Evolutionary conservation across 2,113 vertebrate species (phyloP).

Genomic region (Sclerurus mexicanus): DNA sequence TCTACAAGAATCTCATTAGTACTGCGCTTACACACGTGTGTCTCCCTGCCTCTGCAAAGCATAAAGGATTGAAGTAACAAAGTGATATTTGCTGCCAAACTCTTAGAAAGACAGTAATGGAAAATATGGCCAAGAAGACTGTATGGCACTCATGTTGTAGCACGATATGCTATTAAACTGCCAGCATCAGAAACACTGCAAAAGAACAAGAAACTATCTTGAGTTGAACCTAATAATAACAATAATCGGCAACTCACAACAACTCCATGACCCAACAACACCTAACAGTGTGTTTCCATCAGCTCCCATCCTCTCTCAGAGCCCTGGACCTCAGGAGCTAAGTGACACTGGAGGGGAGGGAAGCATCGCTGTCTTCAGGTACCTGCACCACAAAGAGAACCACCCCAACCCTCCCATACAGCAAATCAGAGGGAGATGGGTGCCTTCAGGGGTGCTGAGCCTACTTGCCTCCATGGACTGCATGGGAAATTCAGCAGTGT

Average conservation of each 20-base stretch:
- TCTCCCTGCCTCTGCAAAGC: background rate
- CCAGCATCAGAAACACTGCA: background rate
- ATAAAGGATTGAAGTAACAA: background rate
- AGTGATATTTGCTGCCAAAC: background rate
- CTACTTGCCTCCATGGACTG: background rate
- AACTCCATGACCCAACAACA: background rate
- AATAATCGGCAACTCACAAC: background rate
- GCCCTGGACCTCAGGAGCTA: background rate
- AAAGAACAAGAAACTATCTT: background rate
- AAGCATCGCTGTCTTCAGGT: background rate
- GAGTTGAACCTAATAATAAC: background rate
- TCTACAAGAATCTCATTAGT: background rate
- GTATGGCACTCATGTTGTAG: background rate
- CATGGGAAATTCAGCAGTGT: rapidly evolving
- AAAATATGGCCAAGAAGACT: background rate
- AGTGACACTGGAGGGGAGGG: background rate
- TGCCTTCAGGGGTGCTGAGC: background rate
- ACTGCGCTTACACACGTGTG: background rate
- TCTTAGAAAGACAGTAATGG: background rate
- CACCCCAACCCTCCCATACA: background rate
- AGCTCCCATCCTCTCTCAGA: background rate
- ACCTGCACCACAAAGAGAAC: background rate
- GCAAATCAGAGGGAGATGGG: background rate
- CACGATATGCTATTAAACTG: background rate
- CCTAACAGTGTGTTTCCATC: background rate